Evolutionary conservation across 2,888 invertebrate genomes (phyloP), one percentile per base, ranked within the genome.

Genomic region (Punctoribates punctum): DNA sequence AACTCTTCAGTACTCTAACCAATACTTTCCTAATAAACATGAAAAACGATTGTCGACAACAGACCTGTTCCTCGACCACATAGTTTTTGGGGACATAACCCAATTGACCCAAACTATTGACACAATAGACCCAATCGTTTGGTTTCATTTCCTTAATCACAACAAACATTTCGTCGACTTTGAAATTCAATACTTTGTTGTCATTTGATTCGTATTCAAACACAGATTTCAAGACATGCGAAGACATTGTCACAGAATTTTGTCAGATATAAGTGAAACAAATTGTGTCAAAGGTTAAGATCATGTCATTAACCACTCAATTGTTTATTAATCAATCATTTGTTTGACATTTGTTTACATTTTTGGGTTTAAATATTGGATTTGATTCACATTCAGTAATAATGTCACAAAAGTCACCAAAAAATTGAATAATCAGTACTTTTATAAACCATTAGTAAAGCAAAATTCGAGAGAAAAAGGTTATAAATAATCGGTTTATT

Each of bases 81-180:
- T 82, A 83, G 38, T 82, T 81, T 15, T 81, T 81, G 0, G 83
- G 83, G n/a, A 83, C 81, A 48, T 81, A 81, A 72, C 83, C 83
- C 13, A 82, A 79, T 65, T 80, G 79, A 67, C 83, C 82, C 38
- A 79, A 77, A 73, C 75, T 77, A 62, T 82, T 81, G 29, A 81
- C 78, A 20, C 81, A 82, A 20, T 81, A 80, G 15, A 81, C 79
- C 82, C 82, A 83, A 77, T 83, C 82, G 34, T 76, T 42, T 38
- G 57, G 77, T 42, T 77, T 73, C 20, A 60, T 77, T 54, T 75
- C 76, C 60, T 78, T 78, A 34, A 80, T 73, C 1, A 79, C 77
- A 54, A 79, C 74, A 70, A 80, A 80, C 38, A 67, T 74, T 62
- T 80, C 79, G 15, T 77, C 78, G 74, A 76, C 77, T 48, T 77